Evolutionary conservation across 2,888 invertebrate species (phyloP), one percentile per base, ranked within the genome.

Genomic region (Ctena decussata): DNA sequence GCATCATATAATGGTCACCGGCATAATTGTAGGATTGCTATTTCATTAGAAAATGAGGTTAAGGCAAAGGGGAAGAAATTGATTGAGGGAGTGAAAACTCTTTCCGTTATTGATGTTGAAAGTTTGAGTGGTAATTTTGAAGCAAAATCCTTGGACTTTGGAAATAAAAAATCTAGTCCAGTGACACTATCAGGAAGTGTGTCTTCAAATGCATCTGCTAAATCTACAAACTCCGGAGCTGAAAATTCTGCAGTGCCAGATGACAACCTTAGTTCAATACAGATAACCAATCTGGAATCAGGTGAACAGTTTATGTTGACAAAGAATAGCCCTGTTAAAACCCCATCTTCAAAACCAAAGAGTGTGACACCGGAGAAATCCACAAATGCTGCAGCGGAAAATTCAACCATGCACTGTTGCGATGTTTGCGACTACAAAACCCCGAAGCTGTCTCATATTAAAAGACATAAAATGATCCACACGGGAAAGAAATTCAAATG

Each of bases 241-340:
- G 27, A 21, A 60, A 21, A 21, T 49, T 11, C 18, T 49, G 41
- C 41, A 11, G 41, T 41, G 15, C 15, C 41, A 6, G 49, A 49
- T 49, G 60, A 60, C 30, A 30, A 1, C 8, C 11, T 60, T 27
- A 18, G 3, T 27, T 60, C 60, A 60, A 80, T 86, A 49, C 83
- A 86, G 76, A 84, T 87, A n/a, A 79, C 77, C 15, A 86, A 84
- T 71, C 46, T 87, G 3, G 86, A 87, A 30, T 79, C 84, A 0
- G 82, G 82, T 1, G 84, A 84, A 37, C 85, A 78, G 53, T 80
- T 73, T n/a, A 21, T 30, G n/a, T n/a, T 41, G 3, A n/a, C 70
- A 37, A 37, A 37, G 6, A 21, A 11, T 5, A 37, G 69, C 15
- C 27, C 69, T 37, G 18, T 30, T n/a, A 32, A 69, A 37, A 27